Evolutionary conservation across 2,113 vertebrate species (phyloP), one percentile per base, ranked within the genome.

Genomic region (Suncus etruscus): DNA sequence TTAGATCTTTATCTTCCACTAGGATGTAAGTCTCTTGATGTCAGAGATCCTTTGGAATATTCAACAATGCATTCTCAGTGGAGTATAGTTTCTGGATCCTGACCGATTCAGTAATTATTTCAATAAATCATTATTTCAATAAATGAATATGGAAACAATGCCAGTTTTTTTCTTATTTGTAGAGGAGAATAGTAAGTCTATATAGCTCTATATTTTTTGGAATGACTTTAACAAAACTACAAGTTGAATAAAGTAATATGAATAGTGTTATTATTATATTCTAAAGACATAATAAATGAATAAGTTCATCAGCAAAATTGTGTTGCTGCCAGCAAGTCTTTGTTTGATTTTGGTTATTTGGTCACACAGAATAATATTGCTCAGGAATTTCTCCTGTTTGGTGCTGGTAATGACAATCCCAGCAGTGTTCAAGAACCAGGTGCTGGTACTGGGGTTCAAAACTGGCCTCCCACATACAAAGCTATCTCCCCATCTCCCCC

Each of bases 131-230:
- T 39, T 39, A 39, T 39, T 39, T 39, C 48, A 3, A 54, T 82
- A 29, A 78, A 47, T 39, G 27, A 83, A 77, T 51, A 16, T 88
- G 32, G 58, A 6, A 75, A 72, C 31, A 70, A 86, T 5, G 32
- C 16, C 11, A 82, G 27, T 12, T 74, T 32, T 83, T 68, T 73
- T 45, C 83, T 9, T 6, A 77, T 93, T 89, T 72, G 1, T 72
- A 58, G 10, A 3, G 9, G 1, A 80, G 70, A 54, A 66, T 4
- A 47, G 1, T 58, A n/a, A 47, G 11, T 83, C 65, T 58, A 11
- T 84, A 54, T 6, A 84, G 48, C 54, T 90, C 66, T 86, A 58
- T 63, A 48, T 77, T 90, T 73, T 93, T 65, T 82, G 47, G 14
- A 31, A 73, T 81, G 16, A 27, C 68, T 27, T 48, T 85, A 78